A percentile compares a stretch with the other conserved stretches of the same genome.
Conservation (phyloP, 2,797 vertebrate species). For the Bradypus variegatus region DNA sequence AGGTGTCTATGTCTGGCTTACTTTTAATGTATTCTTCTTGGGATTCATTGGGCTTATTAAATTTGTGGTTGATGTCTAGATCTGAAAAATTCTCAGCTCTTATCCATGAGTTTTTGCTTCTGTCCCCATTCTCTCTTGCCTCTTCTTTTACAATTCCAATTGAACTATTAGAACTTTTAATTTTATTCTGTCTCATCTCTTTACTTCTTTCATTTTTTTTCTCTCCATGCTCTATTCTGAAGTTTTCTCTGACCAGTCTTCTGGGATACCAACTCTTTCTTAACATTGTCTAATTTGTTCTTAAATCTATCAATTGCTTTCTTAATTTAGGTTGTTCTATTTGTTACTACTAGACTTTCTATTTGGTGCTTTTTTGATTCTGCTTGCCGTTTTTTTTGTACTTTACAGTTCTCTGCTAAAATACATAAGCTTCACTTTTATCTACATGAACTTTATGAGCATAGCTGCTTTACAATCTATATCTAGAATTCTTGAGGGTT, state of each 20-base stretch:
- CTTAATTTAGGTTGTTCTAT: neutral
- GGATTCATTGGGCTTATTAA: neutral
- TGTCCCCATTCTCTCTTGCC: neutral
- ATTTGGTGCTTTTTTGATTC: neutral
- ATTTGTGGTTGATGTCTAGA: neutral
- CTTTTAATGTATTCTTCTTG: neutral
- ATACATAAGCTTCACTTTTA: constrained; percentile 22
- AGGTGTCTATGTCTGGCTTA: neutral
- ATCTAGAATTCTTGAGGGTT: neutral
- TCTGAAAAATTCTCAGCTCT: neutral
- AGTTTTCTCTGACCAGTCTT: neutral
- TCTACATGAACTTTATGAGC: neutral
- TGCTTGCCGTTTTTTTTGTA: neutral
- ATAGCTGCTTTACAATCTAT: neutral
- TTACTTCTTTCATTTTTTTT: neutral
- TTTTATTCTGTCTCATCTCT: neutral
- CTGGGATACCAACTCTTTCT: neutral
- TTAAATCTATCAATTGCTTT: constrained; percentile 8
- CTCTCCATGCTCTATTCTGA: neutral
- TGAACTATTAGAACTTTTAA: neutral
- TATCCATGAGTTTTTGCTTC: neutral
- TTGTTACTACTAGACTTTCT: constrained; percentile 24
- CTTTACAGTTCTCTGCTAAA: neutral
- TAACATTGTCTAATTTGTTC: neutral
- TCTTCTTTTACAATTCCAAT: neutral